A percentile compares a stretch with the other conserved stretches of the same genome.
phyloP scores from a whole-genome alignment of 2,888 invertebrate genomes.

The Drosophila planitibia region DNA sequence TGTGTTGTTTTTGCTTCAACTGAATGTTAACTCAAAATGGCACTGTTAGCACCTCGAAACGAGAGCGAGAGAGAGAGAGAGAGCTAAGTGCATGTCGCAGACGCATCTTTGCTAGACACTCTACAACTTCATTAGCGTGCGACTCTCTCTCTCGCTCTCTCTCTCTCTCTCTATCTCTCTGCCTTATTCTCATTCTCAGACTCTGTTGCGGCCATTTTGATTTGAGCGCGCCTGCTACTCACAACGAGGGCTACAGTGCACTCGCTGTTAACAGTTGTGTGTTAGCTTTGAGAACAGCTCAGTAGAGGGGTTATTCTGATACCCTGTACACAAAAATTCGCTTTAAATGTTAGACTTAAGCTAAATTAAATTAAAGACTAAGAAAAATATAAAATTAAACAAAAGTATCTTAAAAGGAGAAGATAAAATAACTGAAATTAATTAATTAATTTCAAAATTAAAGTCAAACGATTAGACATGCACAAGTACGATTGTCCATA shows the following conservation, averaged over 20 bases:
- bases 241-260: conserved; percentile 48
- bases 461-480: neutral
- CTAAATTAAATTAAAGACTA: neutral
- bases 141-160: conserved; percentile 29
- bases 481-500: conserved; percentile 6
- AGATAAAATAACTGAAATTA: neutral
- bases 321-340: conserved; percentile 21
- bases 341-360: neutral
- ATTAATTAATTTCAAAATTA: neutral
- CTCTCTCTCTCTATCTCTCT: conserved; percentile 39
- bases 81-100: conserved; percentile 47
- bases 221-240: conserved; percentile 58
- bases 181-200: conserved; percentile 25
- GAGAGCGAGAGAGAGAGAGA: conserved; percentile 14
- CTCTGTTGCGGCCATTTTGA: conserved; percentile 84
- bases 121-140: conserved; percentile 79
- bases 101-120: conserved; percentile 45
- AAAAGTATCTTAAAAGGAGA: neutral
- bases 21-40: conserved; percentile 56
- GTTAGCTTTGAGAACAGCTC: conserved; percentile 22
- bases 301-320: neutral
- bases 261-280: conserved; percentile 42
- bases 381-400: neutral
- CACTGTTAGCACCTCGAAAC: conserved; percentile 46
- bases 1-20: conserved; percentile 34